Base-by-base conservation (phyloP, 2,113 vertebrate species). In the Pseudopodoces humilis region DNA sequence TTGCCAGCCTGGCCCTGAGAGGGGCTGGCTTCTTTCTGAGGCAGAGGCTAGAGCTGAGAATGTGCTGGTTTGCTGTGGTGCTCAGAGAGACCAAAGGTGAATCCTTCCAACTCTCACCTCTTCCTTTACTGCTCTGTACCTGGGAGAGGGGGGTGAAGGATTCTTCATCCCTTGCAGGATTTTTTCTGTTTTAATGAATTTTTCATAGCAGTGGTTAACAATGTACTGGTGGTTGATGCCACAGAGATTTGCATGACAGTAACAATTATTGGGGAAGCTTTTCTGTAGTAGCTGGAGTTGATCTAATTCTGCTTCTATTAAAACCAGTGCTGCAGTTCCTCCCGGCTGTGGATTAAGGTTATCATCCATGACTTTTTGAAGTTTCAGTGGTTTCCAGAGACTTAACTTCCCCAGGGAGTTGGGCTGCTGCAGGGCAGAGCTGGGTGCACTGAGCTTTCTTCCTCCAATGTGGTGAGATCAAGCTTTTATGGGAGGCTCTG, bases 91-190 rank as follows among this genome's bases (percentile, higher is more conserved):
- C 5, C 24, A 44, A 25, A 13, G 16, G 17, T 53, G 47, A 68
- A 49, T 74, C 30, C 22, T 79, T 89, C 69, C 46, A 37, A 2
- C 31, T 83, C 41, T 39, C 31, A 31, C 12, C 9, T 59, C 15
- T 15, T 68, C 0, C 0, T 72, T 72, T 72, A n/a, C 27, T 55
- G 14, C 37, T 83, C 49, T 50, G 10, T 28, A 4, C 18, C 2
- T 3, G 7, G 13, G 39, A 27, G 8, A 67, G 39, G 39, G 39
- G 39, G 39, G 39, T 39, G 39, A 65, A 83, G n/a, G 56, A 64
- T 16, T 5, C 12, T 53, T 55, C 20, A 7, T 21, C 19, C 33
- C n/a, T 25, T 62, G 24, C 5, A 60, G 63, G 11, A 14, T 30
- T 88, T 85, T 87, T 88, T 78, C 23, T 28, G 5, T 72, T 76